phyloP scores from a whole-genome alignment of 1,140 invertebrate genomes.

The Orius insidiosus region DNA sequence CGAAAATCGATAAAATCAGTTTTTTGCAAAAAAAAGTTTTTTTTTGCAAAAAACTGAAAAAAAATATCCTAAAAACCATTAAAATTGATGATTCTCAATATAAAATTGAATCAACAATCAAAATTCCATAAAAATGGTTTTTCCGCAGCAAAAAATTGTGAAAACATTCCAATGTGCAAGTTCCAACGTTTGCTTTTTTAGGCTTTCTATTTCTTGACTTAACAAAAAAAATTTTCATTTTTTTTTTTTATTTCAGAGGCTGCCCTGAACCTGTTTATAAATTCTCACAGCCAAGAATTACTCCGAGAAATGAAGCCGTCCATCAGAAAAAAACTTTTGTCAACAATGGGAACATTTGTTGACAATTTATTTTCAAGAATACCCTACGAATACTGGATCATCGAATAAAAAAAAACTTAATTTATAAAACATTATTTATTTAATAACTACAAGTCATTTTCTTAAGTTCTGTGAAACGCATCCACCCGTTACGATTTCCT shows the following conservation, averaged over 20 bases:
- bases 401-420: constrained; percentile 23
- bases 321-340: constrained; percentile 52
- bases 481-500: constrained; percentile 26
- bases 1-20: no score
- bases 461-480: constrained; percentile 40
- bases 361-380: constrained; percentile 54
- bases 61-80: no score
- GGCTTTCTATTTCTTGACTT: no score
- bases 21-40: no score
- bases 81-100: no score
- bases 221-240: no score
- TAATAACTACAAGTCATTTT: constrained; percentile 15
- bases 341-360: constrained; percentile 53
- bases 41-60: no score
- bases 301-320: constrained; percentile 73
- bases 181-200: no score
- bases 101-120: no score
- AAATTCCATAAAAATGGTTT: no score
- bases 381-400: constrained; percentile 56
- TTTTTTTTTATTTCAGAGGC: constrained; percentile 39
- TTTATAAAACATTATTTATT: not conserved
- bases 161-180: no score
- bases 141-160: no score
- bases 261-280: constrained; percentile 69
- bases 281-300: constrained; percentile 62